These are phyloP conservation scores for Matsumurasca onukii DNA, from an alignment of 1,140 invertebrate genomes.

Conservation along the genomic window DNA sequence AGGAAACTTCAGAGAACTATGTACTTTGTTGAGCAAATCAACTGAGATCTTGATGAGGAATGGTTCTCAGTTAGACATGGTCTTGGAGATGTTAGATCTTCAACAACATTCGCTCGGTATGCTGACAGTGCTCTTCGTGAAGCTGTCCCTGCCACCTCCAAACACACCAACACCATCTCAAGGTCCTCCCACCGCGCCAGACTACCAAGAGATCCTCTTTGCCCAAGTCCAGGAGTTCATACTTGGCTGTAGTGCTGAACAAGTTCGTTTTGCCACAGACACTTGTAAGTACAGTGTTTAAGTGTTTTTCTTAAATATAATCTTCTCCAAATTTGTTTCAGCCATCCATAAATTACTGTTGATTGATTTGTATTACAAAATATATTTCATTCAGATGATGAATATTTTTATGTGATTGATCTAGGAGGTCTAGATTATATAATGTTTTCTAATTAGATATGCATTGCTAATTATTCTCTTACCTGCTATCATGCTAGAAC, in stretches of 20 bases:
- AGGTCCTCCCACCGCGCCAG: conserved; percentile 41
- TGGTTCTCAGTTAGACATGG: conserved; percentile 80
- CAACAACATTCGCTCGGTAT: conserved; percentile 88
- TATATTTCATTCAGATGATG: too few relatives aligned
- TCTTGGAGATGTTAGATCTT: conserved; percentile 79
- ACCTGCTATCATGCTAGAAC: too few relatives aligned
- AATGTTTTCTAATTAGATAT: too few relatives aligned
- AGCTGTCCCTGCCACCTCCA: conserved; percentile 52
- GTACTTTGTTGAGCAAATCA: conserved; percentile 76
- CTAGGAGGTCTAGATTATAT: too few relatives aligned
- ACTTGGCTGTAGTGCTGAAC: conserved; percentile 79
- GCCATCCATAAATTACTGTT: too few relatives aligned
- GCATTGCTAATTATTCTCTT: too few relatives aligned
- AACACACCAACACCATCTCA: conserved; percentile 49
- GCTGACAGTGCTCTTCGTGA: conserved; percentile 79
- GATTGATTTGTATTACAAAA: too few relatives aligned
- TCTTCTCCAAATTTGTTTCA: too few relatives aligned
- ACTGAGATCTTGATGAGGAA: conserved; percentile 79
- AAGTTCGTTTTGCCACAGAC: conserved; percentile 81
- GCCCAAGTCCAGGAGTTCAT: conserved; percentile 82
- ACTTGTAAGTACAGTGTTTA: conserved; percentile 81
- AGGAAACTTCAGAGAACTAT: conserved; percentile 82
- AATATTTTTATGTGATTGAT: too few relatives aligned
- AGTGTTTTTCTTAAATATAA: too few relatives aligned
- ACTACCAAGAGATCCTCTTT: conserved; percentile 54